Conservation (phyloP, 37 sponge, comb jelly and placozoan genomes). For the Mnemiopsis leidyi region DNA sequence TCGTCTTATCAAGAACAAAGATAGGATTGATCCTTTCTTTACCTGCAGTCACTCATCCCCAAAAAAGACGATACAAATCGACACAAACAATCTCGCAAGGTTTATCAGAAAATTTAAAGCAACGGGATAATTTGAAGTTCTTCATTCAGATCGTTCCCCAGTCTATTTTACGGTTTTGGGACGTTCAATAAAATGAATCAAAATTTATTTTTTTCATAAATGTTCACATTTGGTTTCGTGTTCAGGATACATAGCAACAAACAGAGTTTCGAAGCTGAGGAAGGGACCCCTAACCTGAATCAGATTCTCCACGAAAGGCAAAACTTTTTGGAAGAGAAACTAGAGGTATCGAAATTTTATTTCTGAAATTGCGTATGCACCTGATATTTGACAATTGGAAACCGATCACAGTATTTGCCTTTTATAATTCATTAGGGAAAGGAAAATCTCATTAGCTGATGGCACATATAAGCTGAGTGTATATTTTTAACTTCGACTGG, state of each 20-base stretch:
- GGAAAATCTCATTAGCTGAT: too few species aligned
- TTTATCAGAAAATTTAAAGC: too few species aligned
- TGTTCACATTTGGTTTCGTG: too few species aligned
- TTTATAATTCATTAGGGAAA: too few species aligned
- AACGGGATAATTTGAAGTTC: too few species aligned
- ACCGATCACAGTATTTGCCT: not conserved
- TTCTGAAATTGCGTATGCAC: not conserved
- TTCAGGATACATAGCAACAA: too few species aligned
- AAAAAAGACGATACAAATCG: not conserved
- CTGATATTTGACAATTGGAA: not conserved
- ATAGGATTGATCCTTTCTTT: not conserved
- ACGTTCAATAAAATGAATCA: too few species aligned
- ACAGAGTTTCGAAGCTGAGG: not conserved
- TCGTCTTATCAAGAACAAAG: not conserved
- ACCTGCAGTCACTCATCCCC: not conserved
- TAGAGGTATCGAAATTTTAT: not conserved
- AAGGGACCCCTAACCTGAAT: not conserved
- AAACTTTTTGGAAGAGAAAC: not conserved
- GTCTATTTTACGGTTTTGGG: too few species aligned
- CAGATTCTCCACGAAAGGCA: not conserved
- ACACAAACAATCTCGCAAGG: not conserved
- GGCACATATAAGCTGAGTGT: too few species aligned
- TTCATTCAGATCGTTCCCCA: too few species aligned
- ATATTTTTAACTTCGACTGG: too few species aligned
- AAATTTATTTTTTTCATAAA: too few species aligned